A percentile compares a stretch with the other conserved stretches of the same genome.
phyloP scores from a whole-genome alignment of 2,888 invertebrate species.

The Limnephilus auricula region DNA sequence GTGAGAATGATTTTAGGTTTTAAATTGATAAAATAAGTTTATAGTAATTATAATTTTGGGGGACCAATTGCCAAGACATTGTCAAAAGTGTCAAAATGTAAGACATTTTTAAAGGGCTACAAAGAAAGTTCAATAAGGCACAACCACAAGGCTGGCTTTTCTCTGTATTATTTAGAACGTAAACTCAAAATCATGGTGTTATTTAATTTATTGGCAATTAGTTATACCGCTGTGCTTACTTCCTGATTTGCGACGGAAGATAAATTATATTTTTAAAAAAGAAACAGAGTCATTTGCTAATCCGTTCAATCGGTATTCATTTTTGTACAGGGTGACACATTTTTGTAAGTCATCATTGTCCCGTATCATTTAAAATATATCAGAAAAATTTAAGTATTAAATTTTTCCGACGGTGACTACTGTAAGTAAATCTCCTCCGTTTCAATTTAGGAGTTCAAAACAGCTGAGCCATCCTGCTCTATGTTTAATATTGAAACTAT shows the following conservation, averaged over 20 bases:
- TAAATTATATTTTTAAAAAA: not conserved
- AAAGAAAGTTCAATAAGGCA: not conserved
- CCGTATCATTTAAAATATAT: no score
- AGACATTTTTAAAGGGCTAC: not conserved
- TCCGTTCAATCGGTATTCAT: not conserved
- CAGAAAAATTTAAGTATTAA: no score
- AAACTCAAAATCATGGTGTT: not conserved
- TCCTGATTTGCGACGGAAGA: conserved; percentile 21
- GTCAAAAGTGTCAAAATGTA: no score
- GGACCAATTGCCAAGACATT: no score
- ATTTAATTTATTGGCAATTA: not conserved
- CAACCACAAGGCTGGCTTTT: not conserved
- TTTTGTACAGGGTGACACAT: not conserved
- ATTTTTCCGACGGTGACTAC: no score
- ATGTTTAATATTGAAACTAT: no score
- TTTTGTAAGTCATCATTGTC: not conserved
- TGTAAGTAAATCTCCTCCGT: no score
- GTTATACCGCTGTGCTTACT: not conserved
- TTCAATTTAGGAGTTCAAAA: no score
- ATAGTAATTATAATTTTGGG: no score
- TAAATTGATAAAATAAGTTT: no score
- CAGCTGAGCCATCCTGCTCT: no score
- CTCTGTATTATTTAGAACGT: not conserved
- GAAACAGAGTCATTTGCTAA: not conserved
- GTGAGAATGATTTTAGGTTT: not conserved